Evolutionary conservation across 2,888 invertebrate genomes (phyloP).

Genomic region (Agriopis marginaria): DNA sequence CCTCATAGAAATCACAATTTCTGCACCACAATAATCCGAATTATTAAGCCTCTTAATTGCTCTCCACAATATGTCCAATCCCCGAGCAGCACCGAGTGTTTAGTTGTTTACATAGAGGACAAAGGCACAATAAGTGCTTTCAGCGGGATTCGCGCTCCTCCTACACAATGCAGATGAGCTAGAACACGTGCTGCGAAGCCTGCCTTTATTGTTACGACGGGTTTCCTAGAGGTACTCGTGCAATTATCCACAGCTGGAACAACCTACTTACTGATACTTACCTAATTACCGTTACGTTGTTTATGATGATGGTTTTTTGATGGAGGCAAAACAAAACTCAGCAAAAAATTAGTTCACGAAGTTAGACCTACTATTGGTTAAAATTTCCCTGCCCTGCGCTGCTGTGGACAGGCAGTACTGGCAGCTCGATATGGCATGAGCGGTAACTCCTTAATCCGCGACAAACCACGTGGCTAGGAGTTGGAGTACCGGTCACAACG

Average conservation of each 20-base stretch:
- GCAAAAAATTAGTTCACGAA: background rate
- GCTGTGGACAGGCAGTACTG: background rate
- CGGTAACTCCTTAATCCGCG: conserved; percentile 41
- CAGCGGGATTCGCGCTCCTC: conserved; percentile 60
- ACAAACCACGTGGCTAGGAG: conserved; percentile 31
- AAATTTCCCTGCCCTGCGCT: too few species aligned
- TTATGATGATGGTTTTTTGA: background rate
- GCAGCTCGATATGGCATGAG: conserved; percentile 13
- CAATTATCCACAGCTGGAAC: background rate
- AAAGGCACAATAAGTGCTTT: conserved; percentile 67
- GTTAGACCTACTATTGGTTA: too few species aligned
- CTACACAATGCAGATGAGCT: conserved; percentile 69
- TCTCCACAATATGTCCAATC: conserved; percentile 25
- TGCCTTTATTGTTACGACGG: conserved; percentile 36
- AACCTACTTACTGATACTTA: background rate
- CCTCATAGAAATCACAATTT: background rate
- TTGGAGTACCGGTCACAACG: conserved; percentile 51
- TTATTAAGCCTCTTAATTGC: conserved; percentile 64
- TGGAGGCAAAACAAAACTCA: background rate
- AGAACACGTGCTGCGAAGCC: conserved; percentile 41
- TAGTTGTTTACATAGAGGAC: conserved; percentile 61
- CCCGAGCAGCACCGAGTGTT: conserved; percentile 42
- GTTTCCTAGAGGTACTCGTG: conserved; percentile 11
- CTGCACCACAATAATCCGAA: conserved; percentile 41
- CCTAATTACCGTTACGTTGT: background rate